These are phyloP conservation scores for Dromococcyx pavoninus DNA, from an alignment of 2,797 vertebrate species.

Conservation along the genomic window DNA sequence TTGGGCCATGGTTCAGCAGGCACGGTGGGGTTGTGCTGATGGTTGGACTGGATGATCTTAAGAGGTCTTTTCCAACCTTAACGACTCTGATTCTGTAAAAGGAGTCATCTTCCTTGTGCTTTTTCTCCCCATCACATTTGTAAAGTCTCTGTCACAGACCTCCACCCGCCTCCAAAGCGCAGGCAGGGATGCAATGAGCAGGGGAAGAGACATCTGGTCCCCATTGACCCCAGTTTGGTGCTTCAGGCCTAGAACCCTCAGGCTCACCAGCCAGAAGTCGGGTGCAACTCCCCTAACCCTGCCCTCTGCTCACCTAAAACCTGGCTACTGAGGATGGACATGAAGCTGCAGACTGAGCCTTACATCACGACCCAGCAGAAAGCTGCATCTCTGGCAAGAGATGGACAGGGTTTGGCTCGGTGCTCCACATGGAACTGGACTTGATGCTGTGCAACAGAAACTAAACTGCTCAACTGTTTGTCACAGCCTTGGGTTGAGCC, in stretches of 20 bases:
- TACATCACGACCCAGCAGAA: background rate
- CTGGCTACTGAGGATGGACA: background rate
- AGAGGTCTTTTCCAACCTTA: no score
- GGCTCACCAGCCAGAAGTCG: background rate
- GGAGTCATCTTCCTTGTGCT: background rate
- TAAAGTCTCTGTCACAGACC: background rate
- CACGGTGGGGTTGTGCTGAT: no score
- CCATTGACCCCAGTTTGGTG: background rate
- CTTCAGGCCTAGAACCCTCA: background rate
- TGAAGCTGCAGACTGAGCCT: background rate
- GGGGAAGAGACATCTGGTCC: background rate
- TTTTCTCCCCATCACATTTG: background rate
- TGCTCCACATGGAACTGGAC: background rate
- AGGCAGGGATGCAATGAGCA: background rate
- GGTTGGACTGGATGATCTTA: no score
- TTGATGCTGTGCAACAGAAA: background rate
- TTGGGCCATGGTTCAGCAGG: no score
- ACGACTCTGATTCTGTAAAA: background rate
- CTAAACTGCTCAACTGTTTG: background rate
- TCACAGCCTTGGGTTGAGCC: background rate
- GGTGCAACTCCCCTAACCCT: background rate
- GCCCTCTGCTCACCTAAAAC: background rate
- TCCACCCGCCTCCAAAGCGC: background rate
- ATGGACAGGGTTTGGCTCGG: background rate
- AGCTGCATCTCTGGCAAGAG: background rate